phyloP scores from a whole-genome alignment of 2,113 vertebrate species.

The Macheiramphus alcinus region DNA sequence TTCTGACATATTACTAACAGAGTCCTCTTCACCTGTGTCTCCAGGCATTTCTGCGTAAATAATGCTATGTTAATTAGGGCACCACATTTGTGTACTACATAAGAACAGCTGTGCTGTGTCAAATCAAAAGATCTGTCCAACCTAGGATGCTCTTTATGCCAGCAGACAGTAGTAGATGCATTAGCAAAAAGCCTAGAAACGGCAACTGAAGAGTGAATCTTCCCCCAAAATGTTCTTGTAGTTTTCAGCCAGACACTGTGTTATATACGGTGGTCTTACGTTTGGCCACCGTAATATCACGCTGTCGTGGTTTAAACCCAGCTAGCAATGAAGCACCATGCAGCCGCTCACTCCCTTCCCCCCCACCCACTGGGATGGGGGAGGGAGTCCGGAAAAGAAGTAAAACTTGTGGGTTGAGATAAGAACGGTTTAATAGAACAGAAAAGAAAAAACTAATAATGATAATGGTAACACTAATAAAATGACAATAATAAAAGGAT shows the following conservation, averaged over 20 bases:
- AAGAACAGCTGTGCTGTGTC: neutral
- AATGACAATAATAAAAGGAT: no score
- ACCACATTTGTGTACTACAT: neutral
- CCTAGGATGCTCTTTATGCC: neutral
- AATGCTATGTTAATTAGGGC: neutral
- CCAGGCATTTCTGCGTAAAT: conserved; percentile 56
- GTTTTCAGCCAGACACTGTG: neutral
- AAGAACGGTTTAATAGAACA: no score
- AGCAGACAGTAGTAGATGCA: neutral
- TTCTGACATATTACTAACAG: conserved; percentile 49
- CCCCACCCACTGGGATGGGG: no score
- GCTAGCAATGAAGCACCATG: no score
- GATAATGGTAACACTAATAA: no score
- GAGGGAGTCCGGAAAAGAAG: no score
- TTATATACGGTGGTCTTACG: neutral
- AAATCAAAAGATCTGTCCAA: neutral
- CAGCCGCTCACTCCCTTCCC: no score
- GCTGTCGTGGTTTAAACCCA: no score
- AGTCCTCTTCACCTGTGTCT: conserved; percentile 58
- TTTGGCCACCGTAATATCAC: neutral
- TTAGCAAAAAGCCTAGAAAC: neutral
- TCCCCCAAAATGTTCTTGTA: neutral
- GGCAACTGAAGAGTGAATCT: neutral
- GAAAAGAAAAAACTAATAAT: no score
- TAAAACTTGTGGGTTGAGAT: no score